These are phyloP conservation scores for Araneus ventricosus DNA, from an alignment of 1,140 invertebrate species.

Conservation along the genomic window DNA sequence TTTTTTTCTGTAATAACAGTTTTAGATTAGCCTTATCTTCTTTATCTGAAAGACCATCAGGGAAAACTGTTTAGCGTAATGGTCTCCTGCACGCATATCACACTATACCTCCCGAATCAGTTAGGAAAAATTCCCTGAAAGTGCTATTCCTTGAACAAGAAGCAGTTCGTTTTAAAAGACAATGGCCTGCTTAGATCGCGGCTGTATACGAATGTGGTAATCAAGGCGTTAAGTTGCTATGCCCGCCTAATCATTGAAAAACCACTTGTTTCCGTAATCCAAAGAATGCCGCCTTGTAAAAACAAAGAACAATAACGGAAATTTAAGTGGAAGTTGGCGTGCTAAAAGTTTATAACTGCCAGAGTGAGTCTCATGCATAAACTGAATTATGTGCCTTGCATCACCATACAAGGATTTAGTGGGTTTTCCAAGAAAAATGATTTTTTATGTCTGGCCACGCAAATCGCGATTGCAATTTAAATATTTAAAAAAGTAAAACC, in stretches of 20 bases:
- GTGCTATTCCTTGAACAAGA: not conserved
- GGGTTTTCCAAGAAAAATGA: too few species aligned
- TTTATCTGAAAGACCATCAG: not conserved
- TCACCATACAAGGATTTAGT: too few species aligned
- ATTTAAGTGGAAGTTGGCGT: conserved; percentile 31
- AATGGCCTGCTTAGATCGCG: not conserved
- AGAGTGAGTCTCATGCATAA: not conserved
- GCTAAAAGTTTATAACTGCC: not conserved
- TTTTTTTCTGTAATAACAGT: not conserved
- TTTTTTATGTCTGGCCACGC: too few species aligned
- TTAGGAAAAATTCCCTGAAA: not conserved
- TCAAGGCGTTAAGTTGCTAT: not conserved
- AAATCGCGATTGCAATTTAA: too few species aligned
- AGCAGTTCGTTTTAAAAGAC: not conserved
- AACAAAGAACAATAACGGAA: not conserved
- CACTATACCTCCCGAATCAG: not conserved
- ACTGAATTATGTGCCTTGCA: too few species aligned
- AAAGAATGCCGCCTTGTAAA: not conserved
- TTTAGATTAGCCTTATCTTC: not conserved
- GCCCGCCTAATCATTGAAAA: not conserved
- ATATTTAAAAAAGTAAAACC: too few species aligned
- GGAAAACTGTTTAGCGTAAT: not conserved
- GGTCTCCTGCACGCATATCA: not conserved
- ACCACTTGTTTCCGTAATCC: not conserved
- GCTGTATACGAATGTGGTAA: not conserved